Evolutionary conservation across 1,140 invertebrate species (phyloP), one percentile per base, ranked within the genome.

Genomic region (Melitaea cinxia): DNA sequence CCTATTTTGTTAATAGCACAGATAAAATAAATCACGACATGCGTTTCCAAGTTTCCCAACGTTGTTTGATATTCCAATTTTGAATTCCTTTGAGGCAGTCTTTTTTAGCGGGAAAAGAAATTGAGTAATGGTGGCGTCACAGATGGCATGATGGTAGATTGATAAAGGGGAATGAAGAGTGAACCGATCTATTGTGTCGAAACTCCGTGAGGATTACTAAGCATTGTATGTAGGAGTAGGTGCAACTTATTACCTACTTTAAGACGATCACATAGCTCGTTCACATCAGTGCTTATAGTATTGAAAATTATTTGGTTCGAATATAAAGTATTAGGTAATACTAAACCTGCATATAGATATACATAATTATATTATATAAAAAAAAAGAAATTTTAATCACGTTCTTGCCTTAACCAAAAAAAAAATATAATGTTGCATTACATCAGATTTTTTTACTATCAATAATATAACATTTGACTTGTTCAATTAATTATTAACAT

Each of bases 131-230:
- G 72, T 76, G 68, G 65, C 83, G 89, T 89, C 89, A 89, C 87
- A 88, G 89, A 89, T 89, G 89, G 87, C 83, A 88, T 88, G 84
- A 89, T 80, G 85, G 77, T 82, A 89, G 88, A 91, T 88, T 89
- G 89, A 91, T 91, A 89, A 80, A 80, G 72, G 62, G 75, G 85
- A 89, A 88, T 88, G 80, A 82, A 86, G 85, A 79, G 75, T 73
- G 79, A 72, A 76, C 70, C 75, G 71, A 73, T 72, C 76, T 83
- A 80, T 83, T 83, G 79, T 84, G 78, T 69, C 59, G 62, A 77
- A 72, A 78, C 72, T 80, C 57, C 71, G 65, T 77, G 71, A 42
- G 42, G 37, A 58, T 47, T 58, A 49, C 17, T 57, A 3, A 42
- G 19, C 23, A 9, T 57, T 45, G 23, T 35, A 21, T 39, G 10